These are phyloP conservation scores for Merluccius polli DNA, from an alignment of 2,797 vertebrate species.

Conservation along the genomic window DNA sequence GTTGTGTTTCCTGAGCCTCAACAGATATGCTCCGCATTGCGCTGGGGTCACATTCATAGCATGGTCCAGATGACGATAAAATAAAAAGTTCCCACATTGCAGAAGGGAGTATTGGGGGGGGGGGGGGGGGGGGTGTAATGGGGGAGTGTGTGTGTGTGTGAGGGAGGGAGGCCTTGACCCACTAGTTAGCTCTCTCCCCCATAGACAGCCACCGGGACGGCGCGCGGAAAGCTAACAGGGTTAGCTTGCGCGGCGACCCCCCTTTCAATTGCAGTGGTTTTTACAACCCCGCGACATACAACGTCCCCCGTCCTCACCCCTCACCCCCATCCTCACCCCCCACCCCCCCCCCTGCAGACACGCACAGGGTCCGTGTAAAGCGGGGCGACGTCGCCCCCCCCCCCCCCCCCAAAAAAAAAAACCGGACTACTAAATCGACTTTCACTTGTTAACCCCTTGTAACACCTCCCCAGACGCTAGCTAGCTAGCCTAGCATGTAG, in stretches of 20 bases:
- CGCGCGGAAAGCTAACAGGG: conserved; percentile 65
- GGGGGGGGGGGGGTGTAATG: too few species aligned
- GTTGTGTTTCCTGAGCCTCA: too few species aligned
- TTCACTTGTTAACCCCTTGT: conserved; percentile 57
- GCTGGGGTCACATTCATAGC: background rate
- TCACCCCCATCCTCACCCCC: too few species aligned
- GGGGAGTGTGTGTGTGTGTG: too few species aligned
- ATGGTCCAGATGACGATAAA: conserved; percentile 59
- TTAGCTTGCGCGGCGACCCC: too few species aligned
- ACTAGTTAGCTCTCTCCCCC: conserved; percentile 65
- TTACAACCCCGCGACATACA: too few species aligned
- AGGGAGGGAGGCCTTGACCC: conserved; percentile 63
- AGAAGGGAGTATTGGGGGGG: conserved; percentile 43
- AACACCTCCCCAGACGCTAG: conserved; percentile 65
- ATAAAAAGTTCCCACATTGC: conserved; percentile 49
- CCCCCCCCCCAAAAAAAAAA: too few species aligned
- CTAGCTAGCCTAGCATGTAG: conserved; percentile 55
- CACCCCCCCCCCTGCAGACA: background rate
- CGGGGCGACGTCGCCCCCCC: too few species aligned
- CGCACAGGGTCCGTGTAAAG: background rate
- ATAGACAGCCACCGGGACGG: conserved; percentile 56
- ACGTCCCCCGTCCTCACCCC: too few species aligned
- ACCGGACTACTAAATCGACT: conserved; percentile 50
- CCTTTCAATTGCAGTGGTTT: too few species aligned
- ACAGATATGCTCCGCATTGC: background rate